Percentiles rank a stretch among this genome's conserved stretches.
These are phyloP conservation scores for Plebejus melissa DNA, from an alignment of 2,888 invertebrate genomes.

Conservation along the genomic window DNA sequence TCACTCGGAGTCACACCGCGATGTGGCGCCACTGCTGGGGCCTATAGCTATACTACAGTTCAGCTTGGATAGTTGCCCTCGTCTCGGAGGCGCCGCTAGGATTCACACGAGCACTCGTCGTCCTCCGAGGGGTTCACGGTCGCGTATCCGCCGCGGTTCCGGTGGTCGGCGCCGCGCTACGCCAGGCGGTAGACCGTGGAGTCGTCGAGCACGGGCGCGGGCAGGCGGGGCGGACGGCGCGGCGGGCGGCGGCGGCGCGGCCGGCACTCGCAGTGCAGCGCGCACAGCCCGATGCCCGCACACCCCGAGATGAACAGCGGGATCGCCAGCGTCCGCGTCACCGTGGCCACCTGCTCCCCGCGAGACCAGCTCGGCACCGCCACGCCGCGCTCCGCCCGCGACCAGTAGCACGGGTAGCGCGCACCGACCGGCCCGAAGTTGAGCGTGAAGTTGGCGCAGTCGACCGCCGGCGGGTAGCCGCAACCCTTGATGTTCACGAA, in stretches of 20 bases:
- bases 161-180: constrained; percentile 42
- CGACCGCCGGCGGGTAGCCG: constrained; percentile 88
- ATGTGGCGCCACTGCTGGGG: too few relatives aligned
- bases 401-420: constrained; percentile 83
- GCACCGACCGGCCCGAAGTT: constrained; percentile 84
- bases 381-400: constrained; percentile 88
- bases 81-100: too few relatives aligned
- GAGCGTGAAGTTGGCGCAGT: constrained; percentile 86
- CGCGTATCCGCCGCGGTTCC: not conserved
- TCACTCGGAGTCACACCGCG: too few relatives aligned
- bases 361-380: constrained; percentile 91
- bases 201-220: constrained; percentile 77
- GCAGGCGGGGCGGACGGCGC: constrained; percentile 80
- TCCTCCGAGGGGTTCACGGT: not conserved
- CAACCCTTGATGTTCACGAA: constrained; percentile 91
- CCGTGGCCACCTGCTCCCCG: constrained; percentile 88
- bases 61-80: not conserved
- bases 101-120: too few relatives aligned
- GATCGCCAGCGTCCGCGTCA: constrained; percentile 90
- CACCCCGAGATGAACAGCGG: constrained; percentile 91
- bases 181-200: constrained; percentile 69
- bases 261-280: constrained; percentile 92
- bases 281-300: constrained; percentile 90
- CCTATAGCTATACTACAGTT: not conserved
- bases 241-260: constrained; percentile 83